Base-by-base conservation (phyloP, 2,113 vertebrate genomes). In the Amia ocellicauda region DNA sequence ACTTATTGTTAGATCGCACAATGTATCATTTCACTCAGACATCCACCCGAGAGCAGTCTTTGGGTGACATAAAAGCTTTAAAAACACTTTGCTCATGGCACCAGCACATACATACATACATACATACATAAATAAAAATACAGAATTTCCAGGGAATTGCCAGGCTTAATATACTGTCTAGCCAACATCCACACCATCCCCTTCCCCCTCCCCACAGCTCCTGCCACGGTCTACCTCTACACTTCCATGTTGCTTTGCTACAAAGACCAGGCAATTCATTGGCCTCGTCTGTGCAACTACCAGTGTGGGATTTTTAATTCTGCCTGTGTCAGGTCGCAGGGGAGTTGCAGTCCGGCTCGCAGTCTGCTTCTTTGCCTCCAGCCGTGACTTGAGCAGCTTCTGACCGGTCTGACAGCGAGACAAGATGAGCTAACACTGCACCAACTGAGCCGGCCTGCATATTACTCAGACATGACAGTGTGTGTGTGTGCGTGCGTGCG, bases 301-400 rank as follows among this genome's bases (percentile, higher is more conserved):
- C 10, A 27, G 26, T 23, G 36, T 3, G 29, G 31, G 40, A 22
- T 64, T 17, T 64, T 64, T 27, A 53, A 64, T 56, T 52, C 51
- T 56, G 62, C 31, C 52, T 23, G 19, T 26, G 31, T 64, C 62
- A 64, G 51, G 51, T 64, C 62, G 3, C 52, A 53, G 23, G 29
- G 52, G 51, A 43, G 62, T 13, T 10, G 13, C 24, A 13, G 52
- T 31, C 23, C 31, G 49, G 40, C 4, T 43, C 11, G 29, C 31
- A 52, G 29, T 41, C 50, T 56, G 27, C 22, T 5, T 17, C 19
- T 20, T 41, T 14, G 51, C 20, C 51, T 41, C 50, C 29, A 24
- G 31, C 47, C 26, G 47, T 24, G 50, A 54, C 50, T 26, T 27
- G 49, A 29, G 22, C 61, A 41, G 62, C n/a, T 54, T 54, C 26